A percentile compares a stretch with the other conserved stretches of the same genome.
Evolutionary conservation across 2,797 vertebrate species (phyloP).

Genomic region (Fringilla coelebs): DNA sequence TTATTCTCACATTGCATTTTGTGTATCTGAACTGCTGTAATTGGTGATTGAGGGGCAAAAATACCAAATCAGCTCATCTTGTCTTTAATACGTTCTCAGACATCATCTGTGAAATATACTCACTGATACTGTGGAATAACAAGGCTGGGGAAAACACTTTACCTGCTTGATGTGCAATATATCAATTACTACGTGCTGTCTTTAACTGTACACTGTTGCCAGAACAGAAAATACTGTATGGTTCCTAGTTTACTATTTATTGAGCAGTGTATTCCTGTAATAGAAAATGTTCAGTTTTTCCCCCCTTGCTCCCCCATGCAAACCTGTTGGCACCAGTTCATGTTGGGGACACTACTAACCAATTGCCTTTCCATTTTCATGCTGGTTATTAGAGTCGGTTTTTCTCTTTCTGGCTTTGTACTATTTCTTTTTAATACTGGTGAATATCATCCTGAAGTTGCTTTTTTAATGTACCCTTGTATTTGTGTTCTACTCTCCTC

Average conservation of each 20-base stretch:
- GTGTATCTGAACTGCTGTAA: background rate
- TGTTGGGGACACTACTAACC: background rate
- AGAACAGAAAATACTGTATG: background rate
- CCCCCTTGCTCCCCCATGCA: rapidly evolving
- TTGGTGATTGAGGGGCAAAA: background rate
- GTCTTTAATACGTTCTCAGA: background rate
- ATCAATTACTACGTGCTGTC: background rate
- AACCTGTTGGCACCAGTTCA: background rate
- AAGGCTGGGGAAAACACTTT: background rate
- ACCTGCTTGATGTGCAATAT: background rate
- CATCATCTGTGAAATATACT: background rate
- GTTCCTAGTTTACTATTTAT: background rate
- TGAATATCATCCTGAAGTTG: background rate
- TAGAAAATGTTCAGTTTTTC: background rate
- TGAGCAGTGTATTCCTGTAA: background rate
- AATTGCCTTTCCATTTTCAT: background rate
- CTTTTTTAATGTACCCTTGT: background rate
- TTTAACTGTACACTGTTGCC: background rate
- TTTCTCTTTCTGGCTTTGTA: background rate
- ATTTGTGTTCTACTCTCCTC: background rate
- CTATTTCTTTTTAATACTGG: background rate
- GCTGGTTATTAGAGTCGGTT: background rate
- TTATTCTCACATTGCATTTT: background rate
- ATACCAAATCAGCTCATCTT: background rate
- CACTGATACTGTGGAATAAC: background rate